A percentile compares a stretch with the other conserved stretches of the same genome.
Evolutionary conservation across 1,140 invertebrate species (phyloP).

Genomic region (Drosophila leontia): DNA sequence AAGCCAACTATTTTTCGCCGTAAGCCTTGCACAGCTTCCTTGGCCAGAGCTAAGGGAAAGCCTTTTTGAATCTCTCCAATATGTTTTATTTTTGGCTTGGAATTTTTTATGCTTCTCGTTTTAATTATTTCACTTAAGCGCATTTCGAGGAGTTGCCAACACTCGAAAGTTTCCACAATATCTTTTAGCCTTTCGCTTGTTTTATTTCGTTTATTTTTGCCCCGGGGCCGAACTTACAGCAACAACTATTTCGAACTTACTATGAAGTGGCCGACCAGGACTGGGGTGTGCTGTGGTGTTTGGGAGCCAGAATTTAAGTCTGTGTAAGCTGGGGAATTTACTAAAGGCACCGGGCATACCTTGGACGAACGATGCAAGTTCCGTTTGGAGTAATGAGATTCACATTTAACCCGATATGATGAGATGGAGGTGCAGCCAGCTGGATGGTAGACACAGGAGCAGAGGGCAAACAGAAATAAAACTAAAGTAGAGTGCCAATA

Average conservation of each 20-base stretch:
- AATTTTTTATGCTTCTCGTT: slow-evolving; percentile 31
- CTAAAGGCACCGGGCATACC: neutral
- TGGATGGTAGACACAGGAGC: slow-evolving; percentile 15
- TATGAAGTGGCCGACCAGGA: slow-evolving; percentile 13
- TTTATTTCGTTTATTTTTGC: slow-evolving; percentile 36
- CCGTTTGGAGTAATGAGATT: slow-evolving; percentile 55
- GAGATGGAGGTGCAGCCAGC: slow-evolving; percentile 58
- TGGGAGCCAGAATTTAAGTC: slow-evolving; percentile 14
- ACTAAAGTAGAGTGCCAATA: slow-evolving; percentile 75
- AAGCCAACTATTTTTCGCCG: slow-evolving; percentile 1
- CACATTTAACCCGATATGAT: slow-evolving; percentile 69
- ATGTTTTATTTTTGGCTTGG: slow-evolving; percentile 11
- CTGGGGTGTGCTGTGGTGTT: neutral
- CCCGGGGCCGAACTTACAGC: slow-evolving; percentile 20
- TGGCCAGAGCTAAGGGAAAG: neutral
- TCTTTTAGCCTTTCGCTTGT: slow-evolving; percentile 29
- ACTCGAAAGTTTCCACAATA: slow-evolving; percentile 51
- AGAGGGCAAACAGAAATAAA: slow-evolving; percentile 52
- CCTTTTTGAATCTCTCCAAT: slow-evolving; percentile 1
- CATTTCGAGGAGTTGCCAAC: slow-evolving; percentile 48
- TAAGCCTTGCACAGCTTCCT: neutral
- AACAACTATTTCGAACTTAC: slow-evolving; percentile 47
- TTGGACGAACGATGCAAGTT: slow-evolving; percentile 5
- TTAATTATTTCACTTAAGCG: slow-evolving; percentile 57
- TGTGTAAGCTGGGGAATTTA: slow-evolving; percentile 21